Conservation (phyloP, 2,797 vertebrate species). For the Chrosomus eos region DNA sequence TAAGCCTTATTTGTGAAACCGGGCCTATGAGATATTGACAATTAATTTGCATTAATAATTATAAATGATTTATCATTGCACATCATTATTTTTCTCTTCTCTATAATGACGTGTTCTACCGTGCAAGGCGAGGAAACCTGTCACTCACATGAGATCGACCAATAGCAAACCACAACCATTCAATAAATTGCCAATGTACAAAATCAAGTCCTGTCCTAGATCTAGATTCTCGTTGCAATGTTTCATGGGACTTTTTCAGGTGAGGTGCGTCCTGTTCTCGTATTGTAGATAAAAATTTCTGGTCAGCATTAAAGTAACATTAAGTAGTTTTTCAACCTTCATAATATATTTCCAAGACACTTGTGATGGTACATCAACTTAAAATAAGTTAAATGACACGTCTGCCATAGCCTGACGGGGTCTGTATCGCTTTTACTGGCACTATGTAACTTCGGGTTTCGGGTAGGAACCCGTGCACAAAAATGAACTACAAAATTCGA, state of each 20-base stretch:
- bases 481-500: too few species aligned
- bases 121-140: background rate
- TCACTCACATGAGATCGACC: background rate
- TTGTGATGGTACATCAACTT: too few species aligned
- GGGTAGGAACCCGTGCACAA: too few species aligned
- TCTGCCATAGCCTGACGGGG: too few species aligned
- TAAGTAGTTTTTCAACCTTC: too few species aligned
- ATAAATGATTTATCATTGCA: background rate
- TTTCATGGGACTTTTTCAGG: background rate
- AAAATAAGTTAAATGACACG: too few species aligned
- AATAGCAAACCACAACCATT: background rate
- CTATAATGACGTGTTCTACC: background rate
- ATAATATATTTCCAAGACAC: too few species aligned
- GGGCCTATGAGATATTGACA: background rate
- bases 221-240: background rate
- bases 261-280: background rate
- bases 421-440: too few species aligned
- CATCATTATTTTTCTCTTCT: background rate
- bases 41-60: background rate
- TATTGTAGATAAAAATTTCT: background rate
- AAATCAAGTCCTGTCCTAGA: background rate
- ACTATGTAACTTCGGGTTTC: too few species aligned
- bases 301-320: too few species aligned
- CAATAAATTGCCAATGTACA: background rate
- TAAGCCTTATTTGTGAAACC: too few species aligned